Conservation (phyloP, 1,140 invertebrate species). For the Aporrectodea caliginosa region DNA sequence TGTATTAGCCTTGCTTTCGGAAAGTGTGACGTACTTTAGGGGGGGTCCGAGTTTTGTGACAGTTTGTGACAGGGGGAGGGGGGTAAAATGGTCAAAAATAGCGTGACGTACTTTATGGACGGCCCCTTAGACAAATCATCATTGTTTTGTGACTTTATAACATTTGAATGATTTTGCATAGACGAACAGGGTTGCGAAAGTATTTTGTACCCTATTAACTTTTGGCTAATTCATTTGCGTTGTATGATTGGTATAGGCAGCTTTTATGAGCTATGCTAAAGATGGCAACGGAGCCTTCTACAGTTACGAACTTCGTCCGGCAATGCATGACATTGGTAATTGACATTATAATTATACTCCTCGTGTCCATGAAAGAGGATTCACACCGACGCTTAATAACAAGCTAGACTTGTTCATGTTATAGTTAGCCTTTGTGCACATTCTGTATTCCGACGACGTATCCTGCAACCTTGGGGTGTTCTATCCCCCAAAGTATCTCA, state of each 20-base stretch:
- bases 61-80: too few relatives aligned
- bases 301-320: conserved; percentile 77
- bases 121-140: not conserved
- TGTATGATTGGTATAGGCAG: too few relatives aligned
- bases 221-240: too few relatives aligned
- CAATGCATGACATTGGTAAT: conserved; percentile 64
- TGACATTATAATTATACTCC: not conserved
- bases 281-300: conserved; percentile 76
- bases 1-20: too few relatives aligned
- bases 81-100: too few relatives aligned
- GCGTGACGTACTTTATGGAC: too few relatives aligned
- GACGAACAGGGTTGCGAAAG: not conserved
- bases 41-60: too few relatives aligned
- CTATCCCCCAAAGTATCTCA: too few relatives aligned
- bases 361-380: not conserved
- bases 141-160: not conserved
- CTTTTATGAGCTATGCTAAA: conserved; percentile 80
- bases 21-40: too few relatives aligned
- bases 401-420: not conserved
- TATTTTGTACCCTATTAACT: conserved; percentile 4
- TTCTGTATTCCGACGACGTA: too few relatives aligned
- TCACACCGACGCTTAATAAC: not conserved
- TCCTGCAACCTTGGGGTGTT: too few relatives aligned
- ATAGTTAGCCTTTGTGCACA: not conserved
- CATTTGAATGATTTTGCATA: not conserved